These are phyloP conservation scores for Hemicrepidius hirtus DNA, from an alignment of 2,888 invertebrate genomes.

Conservation along the genomic window DNA sequence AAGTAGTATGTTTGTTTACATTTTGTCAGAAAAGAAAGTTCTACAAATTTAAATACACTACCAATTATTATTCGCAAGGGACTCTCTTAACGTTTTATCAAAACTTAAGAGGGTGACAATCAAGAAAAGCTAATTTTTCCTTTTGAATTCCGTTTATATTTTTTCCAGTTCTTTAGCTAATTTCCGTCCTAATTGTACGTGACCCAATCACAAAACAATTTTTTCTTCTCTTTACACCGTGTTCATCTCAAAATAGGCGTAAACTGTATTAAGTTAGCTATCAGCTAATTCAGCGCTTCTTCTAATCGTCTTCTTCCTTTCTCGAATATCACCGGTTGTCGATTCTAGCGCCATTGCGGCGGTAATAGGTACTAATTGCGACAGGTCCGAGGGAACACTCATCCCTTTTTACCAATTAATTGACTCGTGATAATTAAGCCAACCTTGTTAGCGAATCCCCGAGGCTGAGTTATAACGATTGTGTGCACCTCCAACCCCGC, in stretches of 20 bases:
- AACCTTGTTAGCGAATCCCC: conserved; percentile 66
- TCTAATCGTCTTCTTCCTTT: conserved; percentile 52
- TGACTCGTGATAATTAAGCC: conserved; percentile 71
- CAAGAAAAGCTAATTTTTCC: not conserved
- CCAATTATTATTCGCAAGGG: too few relatives aligned
- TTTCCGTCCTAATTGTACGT: conserved; percentile 34
- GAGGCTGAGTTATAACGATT: conserved; percentile 64
- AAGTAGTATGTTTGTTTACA: not conserved
- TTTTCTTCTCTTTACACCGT: conserved; percentile 35
- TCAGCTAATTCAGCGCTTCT: conserved; percentile 50
- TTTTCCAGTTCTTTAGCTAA: conserved; percentile 23
- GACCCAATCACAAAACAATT: conserved; percentile 41
- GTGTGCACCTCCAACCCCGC: conserved; percentile 55
- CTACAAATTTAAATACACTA: not conserved
- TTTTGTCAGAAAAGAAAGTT: not conserved
- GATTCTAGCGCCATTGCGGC: conserved; percentile 60
- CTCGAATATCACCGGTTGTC: conserved; percentile 58
- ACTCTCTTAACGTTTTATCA: too few relatives aligned
- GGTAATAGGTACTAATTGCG: conserved; percentile 67
- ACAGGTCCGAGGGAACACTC: conserved; percentile 64
- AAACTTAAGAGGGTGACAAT: not conserved
- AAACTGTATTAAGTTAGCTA: conserved; percentile 45
- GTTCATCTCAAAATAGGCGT: conserved; percentile 41
- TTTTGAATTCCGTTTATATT: conserved; percentile 11
- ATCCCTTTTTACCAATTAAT: conserved; percentile 70